Base-by-base conservation (phyloP, 2,888 invertebrate genomes). In the Ceriagrion tenellum region DNA sequence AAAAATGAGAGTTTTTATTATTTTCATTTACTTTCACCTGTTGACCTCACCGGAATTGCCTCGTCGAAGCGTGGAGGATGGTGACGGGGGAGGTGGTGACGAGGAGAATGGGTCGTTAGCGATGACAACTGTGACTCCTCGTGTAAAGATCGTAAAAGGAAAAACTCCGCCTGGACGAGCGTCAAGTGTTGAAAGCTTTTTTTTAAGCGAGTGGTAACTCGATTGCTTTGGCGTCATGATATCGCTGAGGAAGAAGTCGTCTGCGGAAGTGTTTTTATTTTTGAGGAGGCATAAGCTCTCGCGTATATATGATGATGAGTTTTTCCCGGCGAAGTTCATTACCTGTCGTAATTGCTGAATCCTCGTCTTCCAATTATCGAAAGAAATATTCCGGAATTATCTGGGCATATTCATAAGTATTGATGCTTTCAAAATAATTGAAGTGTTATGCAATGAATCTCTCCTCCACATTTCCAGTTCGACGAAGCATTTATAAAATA, bases 121-220 rank as follows among this genome's bases (percentile, higher is more conserved):
- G 69, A 69, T 69, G 69, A n/a, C 69, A n/a, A n/a, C 12, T 47
- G 47, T 47, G 26, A 69, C 69, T 69, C 26, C 59, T 69, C 26
- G 47, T 12, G 26, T n/a, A 10, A 8, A 26, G 69, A n/a, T 69
- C 69, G 69, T 69, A 69, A 69, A 69, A 26, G 69, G 69, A 69
- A 26, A 69, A 69, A 8, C 20, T 69, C n/a, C n/a, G 26, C n/a
- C 13, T 12, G n/a, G 26, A n/a, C 26, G 20, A 26, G 69, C 26
- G 59, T n/a, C 26, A 69, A 69, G 69, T 69, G 69, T n/a, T 69
- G 69, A n/a, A 69, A 69, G 69, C 69, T n/a, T 69, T 69, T 69
- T 69, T 69, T 69, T 4, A 35, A 18, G 30, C 81, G 30, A 69
- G 0, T 16, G 35, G 35, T 35, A 1, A 6, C 81, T 35, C 81